phyloP scores from a whole-genome alignment of 2,888 invertebrate genomes.

The Lasioglossum malachurum region DNA sequence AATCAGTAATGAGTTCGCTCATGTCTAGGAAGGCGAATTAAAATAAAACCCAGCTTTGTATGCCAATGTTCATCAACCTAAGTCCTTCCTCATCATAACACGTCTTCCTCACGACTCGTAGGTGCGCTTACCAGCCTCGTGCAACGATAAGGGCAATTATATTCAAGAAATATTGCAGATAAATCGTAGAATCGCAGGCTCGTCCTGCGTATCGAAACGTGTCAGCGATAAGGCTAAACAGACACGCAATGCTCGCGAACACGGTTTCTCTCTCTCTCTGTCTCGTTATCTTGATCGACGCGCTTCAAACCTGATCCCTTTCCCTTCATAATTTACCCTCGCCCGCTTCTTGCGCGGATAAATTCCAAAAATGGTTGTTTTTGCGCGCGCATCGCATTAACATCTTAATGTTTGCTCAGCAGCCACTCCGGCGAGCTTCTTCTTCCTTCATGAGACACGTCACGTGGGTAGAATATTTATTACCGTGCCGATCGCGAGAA shows the following conservation, averaged over 20 bases:
- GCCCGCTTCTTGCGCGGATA: not conserved
- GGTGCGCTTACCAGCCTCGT: not conserved
- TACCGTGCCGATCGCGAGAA: conserved; percentile 37
- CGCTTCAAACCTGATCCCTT: not conserved
- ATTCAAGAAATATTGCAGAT: conserved; percentile 8
- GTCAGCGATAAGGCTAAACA: conserved; percentile 36
- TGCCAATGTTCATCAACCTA: not conserved
- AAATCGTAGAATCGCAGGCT: conserved; percentile 29
- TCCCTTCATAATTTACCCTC: not conserved
- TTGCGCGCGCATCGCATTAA: conserved; percentile 30
- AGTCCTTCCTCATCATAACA: not conserved
- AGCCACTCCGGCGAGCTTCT: not conserved
- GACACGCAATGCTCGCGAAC: not conserved
- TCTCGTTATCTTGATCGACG: not conserved
- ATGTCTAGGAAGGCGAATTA: not conserved
- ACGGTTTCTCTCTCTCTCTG: not conserved
- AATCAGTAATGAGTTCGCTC: not conserved
- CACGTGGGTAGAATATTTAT: conserved; percentile 47
- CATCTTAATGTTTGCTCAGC: conserved; percentile 30
- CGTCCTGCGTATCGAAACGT: conserved; percentile 28
- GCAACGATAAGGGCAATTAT: conserved; percentile 11
- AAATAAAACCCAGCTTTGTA: not conserved
- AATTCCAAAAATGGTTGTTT: not conserved
- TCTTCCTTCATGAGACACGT: conserved; percentile 1
- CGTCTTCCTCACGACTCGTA: not conserved